Evolutionary conservation across 1,140 invertebrate genomes (phyloP), one percentile per base, ranked within the genome.

Genomic region (Orius insidiosus): DNA sequence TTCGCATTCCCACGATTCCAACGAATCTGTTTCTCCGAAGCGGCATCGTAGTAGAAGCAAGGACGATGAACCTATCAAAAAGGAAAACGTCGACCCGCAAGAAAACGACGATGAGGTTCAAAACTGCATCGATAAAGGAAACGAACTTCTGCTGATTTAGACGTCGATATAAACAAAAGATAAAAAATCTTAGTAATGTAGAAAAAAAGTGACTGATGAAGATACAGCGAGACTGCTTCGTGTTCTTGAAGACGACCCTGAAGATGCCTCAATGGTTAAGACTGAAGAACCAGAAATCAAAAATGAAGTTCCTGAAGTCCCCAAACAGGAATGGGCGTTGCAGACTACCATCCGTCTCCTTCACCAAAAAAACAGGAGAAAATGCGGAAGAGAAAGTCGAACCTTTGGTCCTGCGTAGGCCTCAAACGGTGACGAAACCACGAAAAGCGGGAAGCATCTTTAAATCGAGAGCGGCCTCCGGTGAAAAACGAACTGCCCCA

Each of bases 391-490:
- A 8, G 18, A 44, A 43, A 43, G 41, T 33, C 10, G 45, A 50
- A 34, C 48, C 37, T 3, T 5, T 33, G 30, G 50, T 47, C 5
- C 31, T 44, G 13, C 19, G 41, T 11, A 48, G 47, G 33, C 47
- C 40, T 15, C 14, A 35, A n/a, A 47, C 35, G 4, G 33, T 24
- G 7, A 30, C 34, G 0, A 42, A 50, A 14, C 38, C 50, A 0
- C 35, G 8, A 39, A 57, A 45, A 45, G 56, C 88, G 59, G 80
- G 81, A 39, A 86, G 83, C 56, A 88, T 90, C 58, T 90, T 90
- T 58, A 89, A 90, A 58, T 86, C 82, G 57, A 72, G 85, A 40
- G 75, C 75, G n/a, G 59, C 79, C 15, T 70, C 73, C 46, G 77
- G 79, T 46, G 78, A 73, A 50, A 85, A 86, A 62, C 72, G 83